phyloP scores from a whole-genome alignment of 2,888 invertebrate species.

The Brassicogethes aeneus region DNA sequence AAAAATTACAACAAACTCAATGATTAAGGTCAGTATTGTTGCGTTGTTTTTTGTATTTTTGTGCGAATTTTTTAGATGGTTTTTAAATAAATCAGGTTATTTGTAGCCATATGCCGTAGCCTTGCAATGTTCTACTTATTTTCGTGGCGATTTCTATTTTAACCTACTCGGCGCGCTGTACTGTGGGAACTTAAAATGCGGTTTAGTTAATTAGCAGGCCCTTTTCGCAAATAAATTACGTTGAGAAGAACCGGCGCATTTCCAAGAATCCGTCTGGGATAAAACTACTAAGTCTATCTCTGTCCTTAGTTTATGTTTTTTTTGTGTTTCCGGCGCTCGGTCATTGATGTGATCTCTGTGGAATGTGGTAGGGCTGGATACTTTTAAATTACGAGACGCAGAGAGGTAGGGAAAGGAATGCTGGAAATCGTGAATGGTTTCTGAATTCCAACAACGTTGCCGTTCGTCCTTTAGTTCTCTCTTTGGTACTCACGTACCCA shows the following conservation, averaged over 20 bases:
- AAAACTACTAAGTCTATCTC: conserved; percentile 23
- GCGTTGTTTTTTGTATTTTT: no score
- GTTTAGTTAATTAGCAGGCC: background rate
- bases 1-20: background rate
- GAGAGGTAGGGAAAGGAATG: conserved; percentile 36
- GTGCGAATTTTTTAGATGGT: no score
- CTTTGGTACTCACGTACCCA: conserved; percentile 23
- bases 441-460: conserved; percentile 32
- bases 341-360: conserved; percentile 43
- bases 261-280: conserved; percentile 28
- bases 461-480: conserved; percentile 17
- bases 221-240: conserved; percentile 3
- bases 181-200: background rate
- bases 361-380: conserved; percentile 41
- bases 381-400: conserved; percentile 24
- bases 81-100: no score
- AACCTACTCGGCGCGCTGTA: background rate
- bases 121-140: conserved; percentile 20
- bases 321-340: conserved; percentile 39
- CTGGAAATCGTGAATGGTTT: conserved; percentile 42
- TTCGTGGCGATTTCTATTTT: conserved; percentile 13
- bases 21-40: background rate
- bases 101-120: conserved; percentile 26
- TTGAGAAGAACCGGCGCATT: conserved; percentile 7
- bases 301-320: conserved; percentile 26